These are phyloP conservation scores for Camponotus fellah DNA, from an alignment of 2,888 invertebrate genomes.

Conservation along the genomic window DNA sequence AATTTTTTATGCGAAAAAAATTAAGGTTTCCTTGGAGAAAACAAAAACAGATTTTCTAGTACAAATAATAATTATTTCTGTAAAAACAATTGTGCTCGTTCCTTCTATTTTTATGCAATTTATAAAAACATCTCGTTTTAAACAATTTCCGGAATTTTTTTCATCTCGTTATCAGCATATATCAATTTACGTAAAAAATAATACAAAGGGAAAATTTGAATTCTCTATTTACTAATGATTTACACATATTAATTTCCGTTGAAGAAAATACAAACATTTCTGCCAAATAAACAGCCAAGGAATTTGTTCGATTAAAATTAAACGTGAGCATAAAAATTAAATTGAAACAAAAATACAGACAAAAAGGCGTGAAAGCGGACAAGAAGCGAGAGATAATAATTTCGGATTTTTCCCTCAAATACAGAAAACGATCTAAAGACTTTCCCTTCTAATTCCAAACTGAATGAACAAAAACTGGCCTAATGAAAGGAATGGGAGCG, in stretches of 20 bases:
- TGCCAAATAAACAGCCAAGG: neutral
- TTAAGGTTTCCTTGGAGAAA: constrained; percentile 43
- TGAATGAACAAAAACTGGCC: neutral
- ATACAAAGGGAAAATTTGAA: too few species aligned
- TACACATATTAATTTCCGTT: neutral
- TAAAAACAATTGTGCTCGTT: constrained; percentile 67
- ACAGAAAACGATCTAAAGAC: neutral
- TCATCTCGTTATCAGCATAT: too few species aligned
- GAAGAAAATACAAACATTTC: neutral
- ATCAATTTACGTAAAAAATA: too few species aligned
- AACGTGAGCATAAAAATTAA: neutral
- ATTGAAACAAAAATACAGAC: neutral
- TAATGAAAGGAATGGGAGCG: neutral
- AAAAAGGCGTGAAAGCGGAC: neutral
- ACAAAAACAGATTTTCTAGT: neutral
- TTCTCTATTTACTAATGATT: too few species aligned
- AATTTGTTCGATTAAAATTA: neutral
- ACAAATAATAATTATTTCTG: constrained; percentile 73
- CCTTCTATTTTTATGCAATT: neutral
- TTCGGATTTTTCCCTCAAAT: neutral
- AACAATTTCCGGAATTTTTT: neutral
- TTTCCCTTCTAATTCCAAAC: constrained; percentile 9
- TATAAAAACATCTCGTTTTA: neutral
- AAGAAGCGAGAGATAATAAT: neutral
- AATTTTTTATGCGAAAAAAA: constrained; percentile 51